Evolutionary conservation across 2,797 vertebrate genomes (phyloP).

Genomic region (Myotis pilosus): DNA sequence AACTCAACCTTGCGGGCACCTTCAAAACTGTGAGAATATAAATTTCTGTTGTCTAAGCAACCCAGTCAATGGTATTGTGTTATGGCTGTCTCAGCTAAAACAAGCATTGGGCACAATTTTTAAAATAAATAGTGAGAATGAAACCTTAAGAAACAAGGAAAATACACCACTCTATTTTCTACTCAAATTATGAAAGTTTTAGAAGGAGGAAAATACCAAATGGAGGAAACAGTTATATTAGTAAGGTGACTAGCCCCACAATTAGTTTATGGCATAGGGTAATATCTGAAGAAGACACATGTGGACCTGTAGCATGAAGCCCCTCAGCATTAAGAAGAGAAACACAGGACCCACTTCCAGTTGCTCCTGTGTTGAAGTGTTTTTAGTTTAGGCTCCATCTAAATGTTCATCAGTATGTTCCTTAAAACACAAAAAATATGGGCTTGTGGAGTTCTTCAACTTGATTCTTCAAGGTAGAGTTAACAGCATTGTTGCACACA

Average conservation of each 20-base stretch:
- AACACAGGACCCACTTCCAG: background rate
- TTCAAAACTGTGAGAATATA: background rate
- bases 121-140: background rate
- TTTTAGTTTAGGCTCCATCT: background rate
- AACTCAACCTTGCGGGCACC: background rate
- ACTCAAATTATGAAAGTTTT: background rate
- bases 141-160: background rate
- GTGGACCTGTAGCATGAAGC: background rate
- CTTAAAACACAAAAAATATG: background rate
- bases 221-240: background rate
- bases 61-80: background rate
- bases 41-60: background rate
- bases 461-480: background rate
- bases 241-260: background rate
- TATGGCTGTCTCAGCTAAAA: background rate
- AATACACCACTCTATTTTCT: background rate
- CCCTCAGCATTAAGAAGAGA: background rate
- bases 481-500: background rate
- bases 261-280: background rate
- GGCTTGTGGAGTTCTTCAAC: background rate
- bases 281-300: background rate
- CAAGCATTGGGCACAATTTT: background rate
- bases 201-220: background rate
- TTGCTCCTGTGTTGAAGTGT: background rate
- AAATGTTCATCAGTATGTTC: background rate